phyloP scores from a whole-genome alignment of 2,113 vertebrate genomes.

The Ceyx melanurus region DNA sequence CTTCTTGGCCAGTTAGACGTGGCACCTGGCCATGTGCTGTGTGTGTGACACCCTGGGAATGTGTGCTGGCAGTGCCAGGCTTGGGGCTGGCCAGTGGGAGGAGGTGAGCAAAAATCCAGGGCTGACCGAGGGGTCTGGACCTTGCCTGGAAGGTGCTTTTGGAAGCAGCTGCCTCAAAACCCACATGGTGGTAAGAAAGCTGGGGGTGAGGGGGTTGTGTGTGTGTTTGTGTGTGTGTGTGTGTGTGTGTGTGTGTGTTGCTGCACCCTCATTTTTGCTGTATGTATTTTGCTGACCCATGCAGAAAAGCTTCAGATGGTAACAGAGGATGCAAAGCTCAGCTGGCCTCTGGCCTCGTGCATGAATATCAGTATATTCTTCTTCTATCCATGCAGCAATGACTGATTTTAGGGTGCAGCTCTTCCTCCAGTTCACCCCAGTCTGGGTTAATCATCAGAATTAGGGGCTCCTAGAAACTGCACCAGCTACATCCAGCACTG shows the following conservation, averaged over 20 bases:
- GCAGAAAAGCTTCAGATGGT: background rate
- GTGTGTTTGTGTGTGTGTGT: too few species aligned
- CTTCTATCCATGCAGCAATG: background rate
- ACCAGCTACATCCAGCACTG: rapidly evolving
- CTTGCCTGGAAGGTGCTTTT: background rate
- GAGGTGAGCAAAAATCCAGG: background rate
- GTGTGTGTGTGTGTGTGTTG: background rate
- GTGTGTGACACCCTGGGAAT: constrained; percentile 51
- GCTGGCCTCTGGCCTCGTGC: rapidly evolving
- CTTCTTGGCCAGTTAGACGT: background rate
- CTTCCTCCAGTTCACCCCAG: background rate
- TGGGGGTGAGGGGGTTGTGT: too few species aligned
- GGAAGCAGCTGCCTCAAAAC: background rate
- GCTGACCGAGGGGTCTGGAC: background rate
- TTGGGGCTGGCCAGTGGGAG: background rate
- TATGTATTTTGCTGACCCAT: rapidly evolving
- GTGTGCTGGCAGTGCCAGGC: background rate
- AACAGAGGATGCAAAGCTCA: background rate
- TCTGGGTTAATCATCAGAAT: rapidly evolving
- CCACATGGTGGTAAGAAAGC: rapidly evolving
- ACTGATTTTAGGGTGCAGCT: background rate
- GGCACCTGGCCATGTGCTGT: background rate
- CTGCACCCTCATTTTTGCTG: rapidly evolving
- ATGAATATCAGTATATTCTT: background rate
- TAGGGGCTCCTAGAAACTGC: background rate